phyloP scores from a whole-genome alignment of 37 sponge, comb jelly and placozoan genomes.

The Amphimedon queenslandica region DNA sequence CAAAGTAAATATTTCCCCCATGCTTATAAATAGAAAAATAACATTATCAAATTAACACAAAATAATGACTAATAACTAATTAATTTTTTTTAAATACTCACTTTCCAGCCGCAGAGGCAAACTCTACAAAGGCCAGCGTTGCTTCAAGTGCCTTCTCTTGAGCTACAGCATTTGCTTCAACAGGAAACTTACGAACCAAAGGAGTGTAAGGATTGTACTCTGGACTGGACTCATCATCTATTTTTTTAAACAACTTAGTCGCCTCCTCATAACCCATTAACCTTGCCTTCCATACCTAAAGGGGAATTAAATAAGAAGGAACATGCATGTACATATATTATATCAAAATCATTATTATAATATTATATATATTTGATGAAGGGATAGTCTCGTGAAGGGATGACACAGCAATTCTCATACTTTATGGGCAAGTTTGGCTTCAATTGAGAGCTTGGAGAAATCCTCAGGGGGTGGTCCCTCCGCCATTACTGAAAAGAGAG shows the following conservation, averaged over 20 bases:
- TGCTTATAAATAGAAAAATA: neutral
- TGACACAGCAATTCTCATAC: neutral
- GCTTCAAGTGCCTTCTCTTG: conserved; percentile 95
- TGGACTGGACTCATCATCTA: conserved; percentile 77
- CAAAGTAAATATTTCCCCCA: too few relatives aligned
- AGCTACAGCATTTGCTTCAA: conserved; percentile 84
- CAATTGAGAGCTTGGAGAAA: conserved; percentile 65
- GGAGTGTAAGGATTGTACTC: conserved; percentile 74
- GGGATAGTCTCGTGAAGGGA: neutral
- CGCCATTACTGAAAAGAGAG: neutral
- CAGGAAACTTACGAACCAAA: conserved; percentile 77
- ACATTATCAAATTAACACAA: neutral
- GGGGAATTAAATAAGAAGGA: neutral
- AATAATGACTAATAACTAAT: neutral
- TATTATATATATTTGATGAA: neutral
- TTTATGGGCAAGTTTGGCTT: conserved; percentile 80
- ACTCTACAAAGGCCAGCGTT: conserved; percentile 72
- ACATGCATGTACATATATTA: neutral
- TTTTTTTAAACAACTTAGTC: conserved; percentile 67
- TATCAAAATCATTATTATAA: neutral
- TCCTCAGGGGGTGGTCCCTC: conserved; percentile 61
- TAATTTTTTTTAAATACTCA: conserved; percentile 36
- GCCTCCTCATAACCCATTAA: conserved; percentile 86
- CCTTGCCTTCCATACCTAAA: conserved; percentile 88
- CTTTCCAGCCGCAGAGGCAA: conserved; percentile 73